Conservation (phyloP, 2,888 invertebrate genomes). For the Metalampra italica region DNA sequence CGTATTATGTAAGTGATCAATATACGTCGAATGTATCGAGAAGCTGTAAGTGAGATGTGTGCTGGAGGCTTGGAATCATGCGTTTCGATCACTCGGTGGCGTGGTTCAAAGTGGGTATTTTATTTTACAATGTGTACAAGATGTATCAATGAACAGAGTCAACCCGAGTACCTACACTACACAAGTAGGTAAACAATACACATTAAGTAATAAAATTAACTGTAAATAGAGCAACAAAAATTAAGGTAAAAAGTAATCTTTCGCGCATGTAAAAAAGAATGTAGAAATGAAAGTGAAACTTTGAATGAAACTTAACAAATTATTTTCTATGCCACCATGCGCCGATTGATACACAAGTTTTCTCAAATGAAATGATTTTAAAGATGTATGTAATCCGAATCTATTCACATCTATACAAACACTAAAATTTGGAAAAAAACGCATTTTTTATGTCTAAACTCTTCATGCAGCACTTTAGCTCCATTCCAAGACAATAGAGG, state of each 20-base stretch:
- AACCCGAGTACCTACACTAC: conserved; percentile 48
- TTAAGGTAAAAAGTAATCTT: conserved; percentile 15
- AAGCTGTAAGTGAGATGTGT: conserved; percentile 77
- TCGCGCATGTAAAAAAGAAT: conserved; percentile 24
- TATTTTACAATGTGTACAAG: conserved; percentile 64
- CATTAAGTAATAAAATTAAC: conserved; percentile 26
- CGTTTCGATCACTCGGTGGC: conserved; percentile 78
- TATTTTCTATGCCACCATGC: conserved; percentile 47
- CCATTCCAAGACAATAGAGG: conserved; percentile 53
- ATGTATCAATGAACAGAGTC: conserved; percentile 58
- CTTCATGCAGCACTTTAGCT: conserved; percentile 64
- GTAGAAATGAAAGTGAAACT: conserved; percentile 22
- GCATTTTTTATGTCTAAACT: conserved; percentile 30
- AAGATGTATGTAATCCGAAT: conserved; percentile 18
- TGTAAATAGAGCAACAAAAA: conserved; percentile 28
- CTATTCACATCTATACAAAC: conserved; percentile 26
- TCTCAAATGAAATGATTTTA: conserved; percentile 2
- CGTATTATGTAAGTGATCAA: conserved; percentile 68
- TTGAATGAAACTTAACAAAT: conserved; percentile 10
- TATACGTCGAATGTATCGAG: conserved; percentile 69
- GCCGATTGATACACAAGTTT: conserved; percentile 15
- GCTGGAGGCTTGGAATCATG: conserved; percentile 76
- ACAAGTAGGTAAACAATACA: conserved; percentile 33
- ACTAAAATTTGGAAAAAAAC: conserved; percentile 25
- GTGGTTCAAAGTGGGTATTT: conserved; percentile 69